Evolutionary conservation across 2,797 vertebrate species (phyloP).

Genomic region (Hyperoplus immaculatus): DNA sequence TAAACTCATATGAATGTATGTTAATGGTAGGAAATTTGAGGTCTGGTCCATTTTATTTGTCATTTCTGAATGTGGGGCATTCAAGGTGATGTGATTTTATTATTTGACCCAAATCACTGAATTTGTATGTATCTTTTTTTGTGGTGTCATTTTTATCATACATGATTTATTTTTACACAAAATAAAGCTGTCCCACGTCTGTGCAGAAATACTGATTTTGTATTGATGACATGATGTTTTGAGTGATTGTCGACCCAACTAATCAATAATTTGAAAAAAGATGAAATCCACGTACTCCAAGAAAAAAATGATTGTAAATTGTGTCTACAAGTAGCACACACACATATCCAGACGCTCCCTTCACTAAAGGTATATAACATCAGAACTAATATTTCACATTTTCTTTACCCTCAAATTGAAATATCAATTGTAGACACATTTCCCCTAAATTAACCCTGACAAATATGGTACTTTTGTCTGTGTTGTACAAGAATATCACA

Average conservation of each 20-base stretch:
- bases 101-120: background rate
- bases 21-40: background rate
- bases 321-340: background rate
- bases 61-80: background rate
- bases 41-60: background rate
- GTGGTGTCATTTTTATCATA: background rate
- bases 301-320: background rate
- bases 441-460: background rate
- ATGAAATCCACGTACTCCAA: background rate
- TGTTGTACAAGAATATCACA: background rate
- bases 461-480: slow-evolving; percentile 8
- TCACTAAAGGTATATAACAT: background rate
- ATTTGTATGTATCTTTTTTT: background rate
- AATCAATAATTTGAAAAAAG: background rate
- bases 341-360: background rate
- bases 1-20: background rate
- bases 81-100: background rate
- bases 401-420: background rate
- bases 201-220: background rate
- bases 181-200: background rate
- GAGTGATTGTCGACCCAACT: too few species aligned
- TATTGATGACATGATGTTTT: background rate
- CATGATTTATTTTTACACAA: background rate
- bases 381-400: background rate
- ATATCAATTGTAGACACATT: background rate